These are phyloP conservation scores for Myotis planiceps DNA, from an alignment of 2,797 vertebrate genomes.

Conservation along the genomic window DNA sequence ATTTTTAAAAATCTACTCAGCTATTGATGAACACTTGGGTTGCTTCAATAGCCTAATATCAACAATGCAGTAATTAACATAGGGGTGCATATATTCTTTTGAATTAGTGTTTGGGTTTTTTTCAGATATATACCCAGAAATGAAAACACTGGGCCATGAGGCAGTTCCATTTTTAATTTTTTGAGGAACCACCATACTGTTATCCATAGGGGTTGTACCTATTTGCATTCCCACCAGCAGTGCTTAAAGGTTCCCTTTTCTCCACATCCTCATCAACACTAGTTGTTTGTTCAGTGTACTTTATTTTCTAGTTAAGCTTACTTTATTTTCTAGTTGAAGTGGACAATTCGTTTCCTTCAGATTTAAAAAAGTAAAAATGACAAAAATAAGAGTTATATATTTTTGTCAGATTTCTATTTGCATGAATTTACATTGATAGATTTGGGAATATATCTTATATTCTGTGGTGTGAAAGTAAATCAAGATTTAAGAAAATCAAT, in stretches of 20 bases:
- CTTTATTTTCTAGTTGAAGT: background rate
- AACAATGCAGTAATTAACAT: background rate
- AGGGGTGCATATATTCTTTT: background rate
- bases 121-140: background rate
- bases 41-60: background rate
- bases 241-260: background rate
- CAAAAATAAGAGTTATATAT: background rate
- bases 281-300: background rate
- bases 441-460: background rate
- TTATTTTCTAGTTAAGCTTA: background rate
- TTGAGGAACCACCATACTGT: background rate
- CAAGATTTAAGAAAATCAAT: background rate
- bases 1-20: background rate
- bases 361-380: background rate
- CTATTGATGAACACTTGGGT: background rate
- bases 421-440: background rate
- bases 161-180: background rate
- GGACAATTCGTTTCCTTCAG: background rate
- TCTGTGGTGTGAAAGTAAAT: background rate
- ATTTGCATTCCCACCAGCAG: background rate
- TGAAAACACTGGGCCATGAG: background rate
- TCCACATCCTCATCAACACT: background rate
- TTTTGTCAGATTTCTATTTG: slow-evolving; percentile 4
- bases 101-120: background rate
- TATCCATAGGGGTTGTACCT: background rate